phyloP scores from a whole-genome alignment of 92 coral and sea anemone genomes.

The Bergia sp. region DNA sequence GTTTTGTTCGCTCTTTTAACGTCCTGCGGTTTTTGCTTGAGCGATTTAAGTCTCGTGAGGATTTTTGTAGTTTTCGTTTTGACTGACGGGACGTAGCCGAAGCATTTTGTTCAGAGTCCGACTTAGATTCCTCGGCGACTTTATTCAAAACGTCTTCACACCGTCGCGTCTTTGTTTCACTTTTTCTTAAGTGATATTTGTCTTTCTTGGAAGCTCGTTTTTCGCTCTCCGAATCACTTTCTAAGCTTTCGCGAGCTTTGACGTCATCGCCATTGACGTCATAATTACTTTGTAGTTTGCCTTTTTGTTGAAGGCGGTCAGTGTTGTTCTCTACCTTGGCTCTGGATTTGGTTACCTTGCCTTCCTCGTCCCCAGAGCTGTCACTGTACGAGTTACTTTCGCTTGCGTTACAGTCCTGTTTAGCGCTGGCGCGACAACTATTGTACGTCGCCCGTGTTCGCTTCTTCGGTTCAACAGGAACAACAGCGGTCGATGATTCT shows the following conservation, averaged over 20 bases:
- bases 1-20: constrained; percentile 28
- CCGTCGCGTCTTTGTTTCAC: constrained; percentile 5
- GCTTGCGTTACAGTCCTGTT: constrained; percentile 45
- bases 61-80: constrained; percentile 30
- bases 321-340: constrained; percentile 29
- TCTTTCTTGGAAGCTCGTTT: constrained; percentile 50
- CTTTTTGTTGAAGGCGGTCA: constrained; percentile 24
- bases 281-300: constrained; percentile 38
- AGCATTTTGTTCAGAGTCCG: constrained; percentile 30
- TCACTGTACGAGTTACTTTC: constrained; percentile 81
- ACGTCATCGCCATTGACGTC: constrained; percentile 29
- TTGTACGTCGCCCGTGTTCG: constrained; percentile 55
- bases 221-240: constrained; percentile 51
- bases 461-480: constrained; percentile 63
- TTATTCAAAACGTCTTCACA: constrained; percentile 19
- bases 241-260: constrained; percentile 45
- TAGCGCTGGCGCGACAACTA: constrained; percentile 47
- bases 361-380: constrained; percentile 71
- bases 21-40: constrained; percentile 28
- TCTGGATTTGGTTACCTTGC: constrained; percentile 26
- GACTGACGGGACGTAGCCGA: constrained; percentile 27
- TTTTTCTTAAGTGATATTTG: constrained; percentile 30
- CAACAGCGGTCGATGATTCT: constrained; percentile 65
- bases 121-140: constrained; percentile 32
- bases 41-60: constrained; percentile 24